phyloP scores from a whole-genome alignment of 2,888 invertebrate species.

The Crioceris asparagi region DNA sequence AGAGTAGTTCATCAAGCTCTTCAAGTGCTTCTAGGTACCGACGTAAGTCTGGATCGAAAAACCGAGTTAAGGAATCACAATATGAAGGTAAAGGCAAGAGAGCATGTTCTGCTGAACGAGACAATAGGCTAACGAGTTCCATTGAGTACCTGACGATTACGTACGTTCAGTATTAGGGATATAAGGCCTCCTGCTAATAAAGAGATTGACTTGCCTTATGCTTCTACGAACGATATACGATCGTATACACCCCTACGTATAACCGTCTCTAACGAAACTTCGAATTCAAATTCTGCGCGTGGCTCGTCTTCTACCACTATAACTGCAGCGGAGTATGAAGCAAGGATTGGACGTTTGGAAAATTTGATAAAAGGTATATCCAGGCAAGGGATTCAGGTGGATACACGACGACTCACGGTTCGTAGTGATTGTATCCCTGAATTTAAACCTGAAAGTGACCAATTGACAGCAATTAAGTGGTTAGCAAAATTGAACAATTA shows the following conservation, averaged over 20 bases:
- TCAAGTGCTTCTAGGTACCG: too few relatives aligned
- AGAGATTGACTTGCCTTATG: too few relatives aligned
- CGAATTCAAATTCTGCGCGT: neutral
- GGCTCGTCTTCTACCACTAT: too few relatives aligned
- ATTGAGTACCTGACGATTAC: neutral
- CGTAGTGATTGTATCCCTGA: conserved; percentile 6
- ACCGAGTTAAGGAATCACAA: too few relatives aligned
- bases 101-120: too few relatives aligned
- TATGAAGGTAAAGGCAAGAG: too few relatives aligned
- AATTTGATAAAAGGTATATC: conserved; percentile 1
- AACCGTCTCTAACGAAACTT: too few relatives aligned
- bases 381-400: neutral
- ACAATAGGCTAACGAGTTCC: neutral
- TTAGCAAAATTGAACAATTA: conserved; percentile 20
- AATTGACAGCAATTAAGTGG: conserved; percentile 15
- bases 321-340: conserved; percentile 2
- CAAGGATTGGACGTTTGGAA: conserved; percentile 1
- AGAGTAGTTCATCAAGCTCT: too few relatives aligned
- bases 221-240: too few relatives aligned
- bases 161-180: neutral
- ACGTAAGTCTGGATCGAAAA: too few relatives aligned
- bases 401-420: neutral
- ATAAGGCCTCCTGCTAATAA: neutral
- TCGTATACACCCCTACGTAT: too few relatives aligned
- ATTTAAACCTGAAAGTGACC: conserved; percentile 9